Evolutionary conservation across 2,888 invertebrate genomes (phyloP).

Genomic region (Athetis lepigone): DNA sequence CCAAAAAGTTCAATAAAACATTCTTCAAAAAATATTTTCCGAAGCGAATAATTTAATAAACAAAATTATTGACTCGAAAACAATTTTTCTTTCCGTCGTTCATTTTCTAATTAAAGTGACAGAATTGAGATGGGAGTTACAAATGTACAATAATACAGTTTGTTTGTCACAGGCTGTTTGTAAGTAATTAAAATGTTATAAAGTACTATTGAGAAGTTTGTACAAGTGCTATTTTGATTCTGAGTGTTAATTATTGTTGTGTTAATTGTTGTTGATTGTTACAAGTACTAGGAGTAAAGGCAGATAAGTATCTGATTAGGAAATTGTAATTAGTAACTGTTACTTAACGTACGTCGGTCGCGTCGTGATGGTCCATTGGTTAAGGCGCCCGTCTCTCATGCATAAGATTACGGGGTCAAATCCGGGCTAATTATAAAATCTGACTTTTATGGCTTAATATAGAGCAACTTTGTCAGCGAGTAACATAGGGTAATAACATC

Average conservation of each 20-base stretch:
- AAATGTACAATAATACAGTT: slow-evolving; percentile 40
- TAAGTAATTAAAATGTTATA: slow-evolving; percentile 22
- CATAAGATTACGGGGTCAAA: too few relatives aligned
- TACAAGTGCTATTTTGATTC: slow-evolving; percentile 11
- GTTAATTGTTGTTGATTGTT: too few relatives aligned
- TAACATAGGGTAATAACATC: too few relatives aligned
- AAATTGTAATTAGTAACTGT: too few relatives aligned
- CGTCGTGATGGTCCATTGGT: too few relatives aligned
- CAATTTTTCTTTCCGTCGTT: slow-evolving; percentile 3
- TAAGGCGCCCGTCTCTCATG: too few relatives aligned
- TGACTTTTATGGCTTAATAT: too few relatives aligned
- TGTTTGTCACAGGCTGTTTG: slow-evolving; percentile 25
- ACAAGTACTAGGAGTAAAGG: too few relatives aligned
- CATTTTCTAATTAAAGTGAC: slow-evolving; percentile 50
- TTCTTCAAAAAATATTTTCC: slow-evolving; percentile 11
- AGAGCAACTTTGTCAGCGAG: too few relatives aligned
- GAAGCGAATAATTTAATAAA: slow-evolving; percentile 36
- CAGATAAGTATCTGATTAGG: too few relatives aligned
- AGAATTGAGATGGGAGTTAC: slow-evolving; percentile 27
- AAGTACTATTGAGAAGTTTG: background rate
- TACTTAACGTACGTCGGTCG: too few relatives aligned
- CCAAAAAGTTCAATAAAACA: slow-evolving; percentile 13
- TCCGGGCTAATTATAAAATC: too few relatives aligned
- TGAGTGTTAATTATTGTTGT: background rate
- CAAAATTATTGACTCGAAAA: slow-evolving; percentile 37